Base-by-base conservation (phyloP, 2,797 vertebrate species). In the Acestrorhynchus altus region DNA sequence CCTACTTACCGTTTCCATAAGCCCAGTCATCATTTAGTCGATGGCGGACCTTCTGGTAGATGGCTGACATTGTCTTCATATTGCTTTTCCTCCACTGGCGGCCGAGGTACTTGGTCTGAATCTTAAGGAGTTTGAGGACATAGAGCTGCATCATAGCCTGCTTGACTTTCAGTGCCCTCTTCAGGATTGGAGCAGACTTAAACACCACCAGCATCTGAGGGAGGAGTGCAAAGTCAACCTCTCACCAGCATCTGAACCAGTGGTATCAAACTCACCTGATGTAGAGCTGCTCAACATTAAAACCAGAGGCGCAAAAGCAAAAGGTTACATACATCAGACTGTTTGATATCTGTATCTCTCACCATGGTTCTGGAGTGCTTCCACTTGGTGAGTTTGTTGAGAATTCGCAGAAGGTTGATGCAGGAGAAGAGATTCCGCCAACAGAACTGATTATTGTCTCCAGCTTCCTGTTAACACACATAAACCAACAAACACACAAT, bases 41-140 rank as follows among this genome's bases (percentile, higher is more conserved):
- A 90, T 98, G 97, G 56, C 96, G 94, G 69, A 99, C 97, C 89
- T 98, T 98, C 92, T 99, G 97, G 85, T 98, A 99, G 74, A 99
- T 98, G 84, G 97, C 96, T 0, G 97, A 98, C 96, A 98, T 98
- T 81, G 97, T 98, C 84, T 99, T 99, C 97, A 98, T 99, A 93
- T 98, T 98, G 91, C 96, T 98, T 86, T 98, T 98, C 79, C 97
- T 94, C 97, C 97, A 98, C 87, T 98, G 97, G 31, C 97, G 94
- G 2, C 97, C 97, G 72, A 99, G 90, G 84, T 98, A 98, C 87
- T 99, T 98, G 84, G 97, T 98, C 91, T 99, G 97, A 78, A 98
- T 95, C 89, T 99, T 99, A 0, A 98, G 88, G 68, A 99, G 94
- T 77, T 98, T 98, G 72, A 98, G 93, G 1, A 98, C 94, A 0